phyloP scores from a whole-genome alignment of 2,797 vertebrate species.

The Pseudochaenichthys georgianus region DNA sequence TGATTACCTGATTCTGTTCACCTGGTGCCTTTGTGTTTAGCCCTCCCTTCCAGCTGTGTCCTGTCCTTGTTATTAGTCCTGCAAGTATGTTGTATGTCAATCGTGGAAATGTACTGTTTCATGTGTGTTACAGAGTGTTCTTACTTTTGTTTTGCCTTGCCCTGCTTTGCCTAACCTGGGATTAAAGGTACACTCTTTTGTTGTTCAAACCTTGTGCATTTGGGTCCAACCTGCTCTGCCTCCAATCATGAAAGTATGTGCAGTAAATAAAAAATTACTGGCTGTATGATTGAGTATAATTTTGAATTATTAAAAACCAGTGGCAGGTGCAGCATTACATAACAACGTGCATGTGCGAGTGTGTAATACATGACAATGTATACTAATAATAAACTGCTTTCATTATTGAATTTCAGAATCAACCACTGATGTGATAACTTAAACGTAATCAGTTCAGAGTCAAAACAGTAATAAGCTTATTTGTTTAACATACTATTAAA shows the following conservation, averaged over 20 bases:
- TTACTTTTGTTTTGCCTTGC: too few species aligned
- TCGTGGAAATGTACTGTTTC: too few species aligned
- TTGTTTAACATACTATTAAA: not conserved
- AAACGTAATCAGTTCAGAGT: not conserved
- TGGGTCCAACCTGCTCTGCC: too few species aligned
- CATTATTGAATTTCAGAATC: not conserved
- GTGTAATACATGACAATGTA: not conserved
- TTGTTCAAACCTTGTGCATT: too few species aligned
- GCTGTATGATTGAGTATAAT: conserved; percentile 2
- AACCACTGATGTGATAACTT: not conserved
- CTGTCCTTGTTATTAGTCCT: too few species aligned
- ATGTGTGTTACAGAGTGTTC: too few species aligned
- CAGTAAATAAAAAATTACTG: conserved; percentile 16
- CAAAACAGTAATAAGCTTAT: not conserved
- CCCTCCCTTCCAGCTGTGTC: too few species aligned
- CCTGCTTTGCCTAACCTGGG: too few species aligned
- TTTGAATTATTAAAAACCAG: conserved; percentile 9
- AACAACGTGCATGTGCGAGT: not conserved
- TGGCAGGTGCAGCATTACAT: not conserved
- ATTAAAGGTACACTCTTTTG: too few species aligned
- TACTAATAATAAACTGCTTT: not conserved
- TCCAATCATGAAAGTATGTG: not conserved
- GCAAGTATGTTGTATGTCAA: too few species aligned
- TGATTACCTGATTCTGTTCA: too few species aligned
- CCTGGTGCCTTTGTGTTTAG: too few species aligned